Base-by-base conservation (phyloP, 2,888 invertebrate genomes). In the Drosophila pseudotalamancana region DNA sequence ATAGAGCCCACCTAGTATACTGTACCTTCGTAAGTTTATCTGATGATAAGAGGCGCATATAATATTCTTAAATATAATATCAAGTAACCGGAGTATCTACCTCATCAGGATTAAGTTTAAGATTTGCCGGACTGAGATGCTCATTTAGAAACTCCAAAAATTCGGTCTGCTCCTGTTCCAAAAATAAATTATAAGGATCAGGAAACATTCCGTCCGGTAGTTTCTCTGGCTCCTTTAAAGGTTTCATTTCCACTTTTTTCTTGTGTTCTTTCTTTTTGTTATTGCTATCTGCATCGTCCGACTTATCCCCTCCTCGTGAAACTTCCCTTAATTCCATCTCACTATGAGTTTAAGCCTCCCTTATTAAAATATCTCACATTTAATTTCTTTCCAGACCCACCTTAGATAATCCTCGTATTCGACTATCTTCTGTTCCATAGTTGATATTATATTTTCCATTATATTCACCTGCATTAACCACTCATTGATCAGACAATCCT, bases 1-100 rank as follows among this genome's bases (percentile, higher is more conserved):
- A 56, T 87, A 89, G 0, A 90, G 63, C 0, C 91, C 91, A 3
- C 91, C 91, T 39, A 90, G 49, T 8, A 91, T 88, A 0, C 72
- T 66, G 19, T 68, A 89, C 4, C 76, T 64, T 8, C 88, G 82
- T 8, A 91, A 54, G 59, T 91, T 91, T 0, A 91, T 77, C 91
- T 91, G n/a, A n/a, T n/a, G n/a, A 16, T n/a, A 34, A 4, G 5
- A 12, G 3, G 8, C 5, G 0, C 29, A 45, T 16, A 16, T 8
- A 0, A 18, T 16, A n/a, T 16, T 1, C 6, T 4, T 6, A 0
- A 3, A 6, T 16, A 42, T 27, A 18, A n/a, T 8, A 18, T 31
- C 4, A 3, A 6, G 6, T 14, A 6, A 9, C 9, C 12, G 8
- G n/a, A n/a, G n/a, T n/a, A 11, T 9, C 25, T 25, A 88, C 90